Conservation (phyloP, 1,140 invertebrate genomes). For the Rhopalosiphum maidis region DNA sequence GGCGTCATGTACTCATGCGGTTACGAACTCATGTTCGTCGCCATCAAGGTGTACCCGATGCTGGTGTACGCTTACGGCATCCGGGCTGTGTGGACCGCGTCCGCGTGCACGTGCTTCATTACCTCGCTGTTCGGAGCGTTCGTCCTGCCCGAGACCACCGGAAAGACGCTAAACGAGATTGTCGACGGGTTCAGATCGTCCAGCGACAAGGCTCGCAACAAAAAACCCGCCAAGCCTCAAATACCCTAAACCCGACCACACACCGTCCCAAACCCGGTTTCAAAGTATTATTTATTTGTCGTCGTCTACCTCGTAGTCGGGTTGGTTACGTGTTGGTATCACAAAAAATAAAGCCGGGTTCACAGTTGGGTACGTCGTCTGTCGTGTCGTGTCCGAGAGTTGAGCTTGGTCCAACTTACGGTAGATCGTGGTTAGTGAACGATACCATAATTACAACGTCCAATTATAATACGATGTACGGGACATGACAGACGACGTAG, state of each 20-base stretch:
- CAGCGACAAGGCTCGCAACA: background rate
- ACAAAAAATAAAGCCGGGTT: background rate
- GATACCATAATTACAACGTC: too few species aligned
- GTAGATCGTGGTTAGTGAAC: too few species aligned
- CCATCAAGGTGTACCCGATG: constrained; percentile 67
- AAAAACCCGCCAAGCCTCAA: background rate
- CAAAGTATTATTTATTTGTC: background rate
- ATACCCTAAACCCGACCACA: background rate
- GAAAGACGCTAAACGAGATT: constrained; percentile 77
- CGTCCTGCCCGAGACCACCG: constrained; percentile 81
- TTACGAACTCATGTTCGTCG: constrained; percentile 65
- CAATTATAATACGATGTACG: too few species aligned
- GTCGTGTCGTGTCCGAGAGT: too few species aligned
- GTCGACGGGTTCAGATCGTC: constrained; percentile 62
- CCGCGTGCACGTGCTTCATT: constrained; percentile 66
- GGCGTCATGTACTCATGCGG: constrained; percentile 66
- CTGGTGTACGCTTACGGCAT: constrained; percentile 64
- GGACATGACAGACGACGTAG: too few species aligned
- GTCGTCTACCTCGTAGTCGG: background rate
- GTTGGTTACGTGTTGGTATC: background rate
- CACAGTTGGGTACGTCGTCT: too few species aligned
- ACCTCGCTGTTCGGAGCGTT: constrained; percentile 68
- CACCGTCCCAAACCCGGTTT: background rate
- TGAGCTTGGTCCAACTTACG: too few species aligned
- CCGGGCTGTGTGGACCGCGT: constrained; percentile 69